phyloP scores from a whole-genome alignment of 2,113 vertebrate species.

The Grammomys surdaster region DNA sequence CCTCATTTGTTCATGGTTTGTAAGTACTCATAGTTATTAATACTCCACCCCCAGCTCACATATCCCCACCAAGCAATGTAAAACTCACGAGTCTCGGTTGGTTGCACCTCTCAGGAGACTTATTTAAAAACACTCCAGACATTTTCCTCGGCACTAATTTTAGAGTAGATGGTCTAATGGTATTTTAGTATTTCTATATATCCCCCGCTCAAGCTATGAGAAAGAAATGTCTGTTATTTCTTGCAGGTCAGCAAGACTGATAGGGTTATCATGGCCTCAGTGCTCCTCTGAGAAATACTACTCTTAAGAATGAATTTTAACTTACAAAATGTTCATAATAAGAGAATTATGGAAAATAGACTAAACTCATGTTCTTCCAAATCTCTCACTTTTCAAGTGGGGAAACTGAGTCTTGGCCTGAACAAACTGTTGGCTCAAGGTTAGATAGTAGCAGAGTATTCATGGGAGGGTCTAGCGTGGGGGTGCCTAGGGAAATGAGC shows the following conservation, averaged over 20 bases:
- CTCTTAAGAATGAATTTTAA: conserved; percentile 51
- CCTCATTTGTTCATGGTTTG: conserved; percentile 1
- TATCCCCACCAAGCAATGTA: conserved; percentile 13
- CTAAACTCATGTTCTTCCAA: neutral
- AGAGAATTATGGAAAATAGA: neutral
- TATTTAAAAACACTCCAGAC: conserved; percentile 65
- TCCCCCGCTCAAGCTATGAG: conserved; percentile 58
- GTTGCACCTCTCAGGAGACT: conserved; percentile 70
- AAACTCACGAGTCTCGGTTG: conserved; percentile 22
- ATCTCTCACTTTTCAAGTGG: neutral
- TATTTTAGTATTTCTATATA: conserved; percentile 70
- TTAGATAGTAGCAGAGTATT: neutral
- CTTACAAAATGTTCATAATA: neutral
- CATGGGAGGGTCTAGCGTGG: neutral
- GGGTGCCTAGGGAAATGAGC: neutral
- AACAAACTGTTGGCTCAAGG: neutral
- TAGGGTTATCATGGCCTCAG: neutral
- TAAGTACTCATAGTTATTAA: conserved; percentile 66
- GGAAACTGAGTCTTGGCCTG: neutral
- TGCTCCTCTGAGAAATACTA: conserved; percentile 43
- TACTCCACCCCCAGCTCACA: conserved; percentile 39
- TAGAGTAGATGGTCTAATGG: conserved; percentile 65
- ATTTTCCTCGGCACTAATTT: conserved; percentile 72
- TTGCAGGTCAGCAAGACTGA: conserved; percentile 61
- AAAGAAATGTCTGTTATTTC: conserved; percentile 47